Percentiles rank a stretch among this genome's conserved stretches.
These are phyloP conservation scores for Pedicia rivosa DNA, from an alignment of 2,888 invertebrate species.

Conservation along the genomic window DNA sequence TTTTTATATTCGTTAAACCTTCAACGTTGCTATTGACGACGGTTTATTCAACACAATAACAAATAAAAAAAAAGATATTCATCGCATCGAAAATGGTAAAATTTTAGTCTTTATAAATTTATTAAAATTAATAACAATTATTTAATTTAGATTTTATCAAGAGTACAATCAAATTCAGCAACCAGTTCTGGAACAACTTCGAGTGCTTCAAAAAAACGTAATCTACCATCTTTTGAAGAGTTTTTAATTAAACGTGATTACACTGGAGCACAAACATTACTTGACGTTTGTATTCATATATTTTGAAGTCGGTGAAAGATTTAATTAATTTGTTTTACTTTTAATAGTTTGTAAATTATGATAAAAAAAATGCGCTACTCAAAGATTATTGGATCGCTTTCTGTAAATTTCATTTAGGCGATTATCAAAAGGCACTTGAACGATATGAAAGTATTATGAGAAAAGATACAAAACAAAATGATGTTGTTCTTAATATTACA, in stretches of 20 bases:
- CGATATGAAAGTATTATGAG: constrained; percentile 44
- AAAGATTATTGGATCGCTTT: constrained; percentile 81
- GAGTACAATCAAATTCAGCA: constrained; percentile 61
- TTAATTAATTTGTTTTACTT: not conserved
- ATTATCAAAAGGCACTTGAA: constrained; percentile 69
- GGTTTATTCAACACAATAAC: too few species aligned
- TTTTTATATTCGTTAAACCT: too few species aligned
- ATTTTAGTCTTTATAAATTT: too few species aligned
- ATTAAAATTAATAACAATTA: too few species aligned
- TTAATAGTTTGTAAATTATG: constrained; percentile 12
- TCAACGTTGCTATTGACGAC: too few species aligned
- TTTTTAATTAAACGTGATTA: constrained; percentile 84
- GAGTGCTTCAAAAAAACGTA: constrained; percentile 27
- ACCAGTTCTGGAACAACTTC: constrained; percentile 18
- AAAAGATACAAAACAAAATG: constrained; percentile 37
- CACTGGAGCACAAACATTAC: constrained; percentile 78
- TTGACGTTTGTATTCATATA: constrained; percentile 54
- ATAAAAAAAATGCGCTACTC: constrained; percentile 23
- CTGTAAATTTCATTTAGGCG: constrained; percentile 90
- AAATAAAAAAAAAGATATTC: too few species aligned
- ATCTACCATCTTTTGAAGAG: constrained; percentile 72
- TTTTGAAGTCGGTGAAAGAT: too few species aligned
- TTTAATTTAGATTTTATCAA: constrained; percentile 52
- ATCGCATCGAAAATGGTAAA: too few species aligned
- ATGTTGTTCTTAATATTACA: constrained; percentile 64